phyloP scores from a whole-genome alignment of 2,888 invertebrate species.

The Brassicogethes aeneus region DNA sequence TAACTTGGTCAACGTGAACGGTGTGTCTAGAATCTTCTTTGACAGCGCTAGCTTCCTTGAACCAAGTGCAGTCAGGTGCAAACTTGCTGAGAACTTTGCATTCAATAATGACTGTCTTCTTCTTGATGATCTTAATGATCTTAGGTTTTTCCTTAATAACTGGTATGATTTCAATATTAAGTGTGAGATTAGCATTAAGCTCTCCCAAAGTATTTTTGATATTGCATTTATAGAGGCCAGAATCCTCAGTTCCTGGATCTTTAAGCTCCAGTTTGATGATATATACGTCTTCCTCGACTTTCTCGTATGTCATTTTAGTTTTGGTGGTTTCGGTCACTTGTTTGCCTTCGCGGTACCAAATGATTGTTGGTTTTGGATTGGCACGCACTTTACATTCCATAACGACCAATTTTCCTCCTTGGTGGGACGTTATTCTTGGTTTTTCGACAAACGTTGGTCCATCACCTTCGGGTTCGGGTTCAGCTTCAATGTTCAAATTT shows the following conservation, averaged over 20 bases:
- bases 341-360: slow-evolving; percentile 76
- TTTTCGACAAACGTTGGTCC: slow-evolving; percentile 92
- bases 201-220: slow-evolving; percentile 95
- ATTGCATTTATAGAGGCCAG: slow-evolving; percentile 96
- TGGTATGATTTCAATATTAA: slow-evolving; percentile 96
- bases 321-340: slow-evolving; percentile 73
- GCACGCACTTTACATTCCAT: slow-evolving; percentile 77
- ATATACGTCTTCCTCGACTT: slow-evolving; percentile 72
- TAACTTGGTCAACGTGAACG: slow-evolving; percentile 68
- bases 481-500: slow-evolving; percentile 94
- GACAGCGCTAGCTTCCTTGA: slow-evolving; percentile 73
- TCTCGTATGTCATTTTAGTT: slow-evolving; percentile 64
- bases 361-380: slow-evolving; percentile 71
- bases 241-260: slow-evolving; percentile 91
- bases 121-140: slow-evolving; percentile 85
- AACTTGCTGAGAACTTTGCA: slow-evolving; percentile 90
- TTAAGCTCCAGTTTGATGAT: slow-evolving; percentile 78
- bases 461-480: slow-evolving; percentile 86
- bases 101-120: slow-evolving; percentile 87
- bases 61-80: slow-evolving; percentile 90
- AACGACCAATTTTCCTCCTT: slow-evolving; percentile 73
- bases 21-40: slow-evolving; percentile 68
- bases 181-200: slow-evolving; percentile 91
- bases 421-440: slow-evolving; percentile 77
- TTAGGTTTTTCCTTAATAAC: slow-evolving; percentile 89